Percentiles rank a stretch among this genome's conserved stretches.
Evolutionary conservation across 2,888 invertebrate genomes (phyloP).

Genomic region (Ormyrus pomaceus): DNA sequence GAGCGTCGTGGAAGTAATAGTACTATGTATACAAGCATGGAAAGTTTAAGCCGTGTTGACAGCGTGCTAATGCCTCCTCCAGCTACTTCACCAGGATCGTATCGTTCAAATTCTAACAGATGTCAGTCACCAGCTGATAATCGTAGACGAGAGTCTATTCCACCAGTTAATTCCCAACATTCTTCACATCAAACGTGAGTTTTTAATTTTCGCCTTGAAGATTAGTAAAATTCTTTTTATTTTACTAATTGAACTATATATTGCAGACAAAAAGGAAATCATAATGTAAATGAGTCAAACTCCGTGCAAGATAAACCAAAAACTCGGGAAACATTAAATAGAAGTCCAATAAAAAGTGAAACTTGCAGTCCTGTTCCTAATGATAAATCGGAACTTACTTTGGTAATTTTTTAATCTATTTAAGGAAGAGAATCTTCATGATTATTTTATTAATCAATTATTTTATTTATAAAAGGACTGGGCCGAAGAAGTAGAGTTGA

Average conservation of each 20-base stretch:
- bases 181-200: constrained; percentile 66
- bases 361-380: constrained; percentile 60
- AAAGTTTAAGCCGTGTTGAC: constrained; percentile 70
- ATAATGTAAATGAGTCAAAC: constrained; percentile 61
- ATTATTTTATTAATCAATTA: constrained; percentile 9
- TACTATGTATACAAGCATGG: constrained; percentile 73
- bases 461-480: constrained; percentile 76
- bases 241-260: constrained; percentile 12
- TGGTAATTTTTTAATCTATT: constrained; percentile 54
- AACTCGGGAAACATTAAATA: constrained; percentile 60
- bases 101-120: constrained; percentile 63
- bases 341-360: constrained; percentile 65
- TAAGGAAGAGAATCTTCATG: background rate
- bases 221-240: background rate
- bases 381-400: constrained; percentile 56
- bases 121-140: constrained; percentile 64
- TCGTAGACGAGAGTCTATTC: constrained; percentile 61
- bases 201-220: background rate
- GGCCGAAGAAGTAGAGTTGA: constrained; percentile 80
- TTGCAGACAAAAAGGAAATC: constrained; percentile 64
- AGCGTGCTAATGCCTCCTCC: constrained; percentile 67
- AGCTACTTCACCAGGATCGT: constrained; percentile 65
- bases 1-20: constrained; percentile 74
- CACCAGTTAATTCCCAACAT: constrained; percentile 61
- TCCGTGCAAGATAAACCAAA: constrained; percentile 61